These are phyloP conservation scores for Pherbina coryleti DNA, from an alignment of 2,888 invertebrate genomes.

Conservation along the genomic window DNA sequence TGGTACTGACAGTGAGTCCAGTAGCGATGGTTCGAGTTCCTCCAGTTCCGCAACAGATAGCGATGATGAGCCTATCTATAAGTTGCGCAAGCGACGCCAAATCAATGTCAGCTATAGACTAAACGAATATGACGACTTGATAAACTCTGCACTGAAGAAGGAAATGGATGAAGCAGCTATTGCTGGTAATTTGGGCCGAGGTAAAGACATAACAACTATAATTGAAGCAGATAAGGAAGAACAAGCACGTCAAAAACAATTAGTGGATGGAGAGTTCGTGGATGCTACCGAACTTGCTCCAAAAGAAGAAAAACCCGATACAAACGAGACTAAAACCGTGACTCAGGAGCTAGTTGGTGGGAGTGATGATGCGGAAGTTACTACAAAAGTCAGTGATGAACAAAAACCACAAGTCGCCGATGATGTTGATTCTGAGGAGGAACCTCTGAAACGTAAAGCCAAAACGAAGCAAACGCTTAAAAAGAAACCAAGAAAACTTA, in stretches of 20 bases:
- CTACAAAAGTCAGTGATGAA: constrained; percentile 52
- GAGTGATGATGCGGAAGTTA: background rate
- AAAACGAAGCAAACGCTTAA: constrained; percentile 62
- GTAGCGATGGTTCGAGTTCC: constrained; percentile 42
- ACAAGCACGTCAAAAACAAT: constrained; percentile 64
- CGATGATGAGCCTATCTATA: constrained; percentile 84
- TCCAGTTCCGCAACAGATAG: constrained; percentile 60
- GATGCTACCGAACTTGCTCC: constrained; percentile 55
- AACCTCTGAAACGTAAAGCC: constrained; percentile 59
- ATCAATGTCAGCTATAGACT: constrained; percentile 87
- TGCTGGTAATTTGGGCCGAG: constrained; percentile 85
- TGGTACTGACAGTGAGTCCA: constrained; percentile 51
- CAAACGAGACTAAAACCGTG: constrained; percentile 42
- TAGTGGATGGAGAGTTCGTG: constrained; percentile 56
- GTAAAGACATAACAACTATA: constrained; percentile 94
- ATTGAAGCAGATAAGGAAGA: constrained; percentile 83
- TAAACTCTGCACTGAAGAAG: constrained; percentile 87
- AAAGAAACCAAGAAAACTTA: constrained; percentile 82
- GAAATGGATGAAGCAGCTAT: constrained; percentile 83
- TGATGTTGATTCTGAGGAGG: constrained; percentile 66
- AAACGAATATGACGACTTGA: constrained; percentile 95
- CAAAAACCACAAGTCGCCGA: constrained; percentile 38
- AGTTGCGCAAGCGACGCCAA: constrained; percentile 83
- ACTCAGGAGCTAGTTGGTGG: constrained; percentile 40
- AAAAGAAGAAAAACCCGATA: constrained; percentile 46